Evolutionary conservation across 2,797 vertebrate species (phyloP), one percentile per base, ranked within the genome.

Genomic region (Eospalax fontanierii): DNA sequence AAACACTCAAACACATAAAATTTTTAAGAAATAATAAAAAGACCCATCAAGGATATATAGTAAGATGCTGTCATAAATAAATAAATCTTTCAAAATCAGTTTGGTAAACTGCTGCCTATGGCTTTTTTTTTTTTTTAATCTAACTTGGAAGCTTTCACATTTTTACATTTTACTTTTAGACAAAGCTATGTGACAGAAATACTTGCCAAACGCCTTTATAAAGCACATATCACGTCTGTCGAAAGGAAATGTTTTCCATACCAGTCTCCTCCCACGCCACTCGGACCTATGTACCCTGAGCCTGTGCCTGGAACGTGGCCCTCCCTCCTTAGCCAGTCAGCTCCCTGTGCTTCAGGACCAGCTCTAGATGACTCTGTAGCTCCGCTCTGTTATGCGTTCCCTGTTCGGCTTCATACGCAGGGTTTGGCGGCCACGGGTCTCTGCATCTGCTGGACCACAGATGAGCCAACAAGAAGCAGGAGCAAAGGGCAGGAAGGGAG

Each of bases 101-200:
- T 22, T 50, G 35, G 50, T 65, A 65, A 78, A 89, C 43, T 57
- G 38, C 59, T 66, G 40, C 63, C 82, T 4, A 0, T 59, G 35
- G 28, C 66, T 68, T 87, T 15, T 90, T 92, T 90, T 65, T 70
- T 87, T 15, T 90, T 92, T 90, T 65, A 65, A 46, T 74, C 33
- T 43, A 22, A 4, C n/a, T 33, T 91, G 14, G 78, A 35, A 89
- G 33, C 80, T 73, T n/a, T n/a, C n/a, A n/a, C n/a, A n/a, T 9
- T 96, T 87, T 90, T 54, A 68, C 30, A 21, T 81, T 93, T 92
- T 92, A 79, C 59, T 79, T 87, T 96, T 83, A 86, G 85, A 86
- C 82, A 92, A 85, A 86, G 83, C 50, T 75, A 38, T 57, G 11
- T 40, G 65, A n/a, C 81, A 57, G 61, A 76, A 87, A 57, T 22